phyloP scores from a whole-genome alignment of 1,140 invertebrate species.

The Panulirus ornatus region DNA sequence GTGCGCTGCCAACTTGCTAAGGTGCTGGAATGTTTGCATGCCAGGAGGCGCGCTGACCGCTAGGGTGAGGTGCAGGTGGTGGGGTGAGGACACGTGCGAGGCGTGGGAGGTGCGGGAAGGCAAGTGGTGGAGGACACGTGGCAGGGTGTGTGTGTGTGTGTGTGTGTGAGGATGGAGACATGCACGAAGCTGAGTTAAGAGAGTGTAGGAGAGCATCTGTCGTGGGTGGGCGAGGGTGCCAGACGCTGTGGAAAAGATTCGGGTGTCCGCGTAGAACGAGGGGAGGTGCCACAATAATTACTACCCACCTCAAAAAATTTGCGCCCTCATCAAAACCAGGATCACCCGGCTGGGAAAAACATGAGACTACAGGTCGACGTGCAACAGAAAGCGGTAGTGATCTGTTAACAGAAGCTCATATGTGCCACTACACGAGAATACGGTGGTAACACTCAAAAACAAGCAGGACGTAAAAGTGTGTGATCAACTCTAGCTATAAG shows the following conservation, averaged over 20 bases:
- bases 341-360: conserved; percentile 7
- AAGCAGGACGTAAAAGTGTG: too few relatives aligned
- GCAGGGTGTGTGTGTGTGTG: too few relatives aligned
- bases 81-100: neutral
- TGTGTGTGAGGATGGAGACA: too few relatives aligned
- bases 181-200: too few relatives aligned
- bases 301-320: conserved; percentile 51
- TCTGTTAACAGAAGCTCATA: neutral
- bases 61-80: neutral
- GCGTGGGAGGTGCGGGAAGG: neutral
- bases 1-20: too few relatives aligned
- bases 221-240: neutral
- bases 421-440: too few relatives aligned
- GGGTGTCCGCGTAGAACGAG: conserved; percentile 11
- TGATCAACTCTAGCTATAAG: neutral
- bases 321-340: conserved; percentile 57
- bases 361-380: conserved; percentile 43
- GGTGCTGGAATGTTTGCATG: neutral
- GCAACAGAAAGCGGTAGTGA: conserved; percentile 63
- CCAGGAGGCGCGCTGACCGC: neutral
- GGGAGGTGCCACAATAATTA: conserved; percentile 23
- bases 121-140: too few relatives aligned
- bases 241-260: neutral
- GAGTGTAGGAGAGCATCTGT: too few relatives aligned
- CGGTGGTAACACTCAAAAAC: too few relatives aligned